Percentiles rank a stretch among this genome's conserved stretches.
Evolutionary conservation across 2,113 vertebrate species (phyloP).

Genomic region (Helogale parvula): DNA sequence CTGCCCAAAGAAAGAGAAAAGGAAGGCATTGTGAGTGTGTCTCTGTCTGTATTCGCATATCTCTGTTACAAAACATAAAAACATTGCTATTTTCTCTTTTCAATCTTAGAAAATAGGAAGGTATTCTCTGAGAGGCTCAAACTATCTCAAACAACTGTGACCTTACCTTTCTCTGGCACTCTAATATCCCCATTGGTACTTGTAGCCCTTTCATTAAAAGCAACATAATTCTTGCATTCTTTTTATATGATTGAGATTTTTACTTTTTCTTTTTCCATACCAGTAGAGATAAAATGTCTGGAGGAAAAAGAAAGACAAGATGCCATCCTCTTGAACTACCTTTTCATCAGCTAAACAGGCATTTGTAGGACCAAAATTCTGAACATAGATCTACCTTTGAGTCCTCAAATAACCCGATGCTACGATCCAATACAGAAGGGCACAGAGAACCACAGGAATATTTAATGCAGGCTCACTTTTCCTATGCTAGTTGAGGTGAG

Average conservation of each 20-base stretch:
- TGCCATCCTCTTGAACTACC: neutral
- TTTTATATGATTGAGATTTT: neutral
- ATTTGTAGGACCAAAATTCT: neutral
- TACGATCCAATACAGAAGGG: neutral
- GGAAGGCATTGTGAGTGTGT: neutral
- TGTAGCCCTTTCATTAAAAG: neutral
- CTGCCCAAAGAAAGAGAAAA: neutral
- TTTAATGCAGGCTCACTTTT: neutral
- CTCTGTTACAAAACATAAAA: neutral
- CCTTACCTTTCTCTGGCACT: neutral
- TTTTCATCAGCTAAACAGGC: neutral
- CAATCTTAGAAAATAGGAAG: neutral
- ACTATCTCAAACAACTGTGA: neutral
- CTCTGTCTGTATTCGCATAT: neutral
- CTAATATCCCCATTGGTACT: neutral
- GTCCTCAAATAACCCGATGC: neutral
- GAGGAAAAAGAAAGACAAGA: neutral
- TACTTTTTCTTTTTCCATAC: neutral
- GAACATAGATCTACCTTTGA: neutral
- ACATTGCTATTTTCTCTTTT: conserved; percentile 1
- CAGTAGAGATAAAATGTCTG: neutral
- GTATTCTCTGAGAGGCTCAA: neutral
- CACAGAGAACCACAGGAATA: neutral
- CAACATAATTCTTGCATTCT: neutral
- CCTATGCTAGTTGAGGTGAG: neutral